These are phyloP conservation scores for Brachionus koreanus DNA, from an alignment of 1,140 invertebrate genomes.

Conservation along the genomic window DNA sequence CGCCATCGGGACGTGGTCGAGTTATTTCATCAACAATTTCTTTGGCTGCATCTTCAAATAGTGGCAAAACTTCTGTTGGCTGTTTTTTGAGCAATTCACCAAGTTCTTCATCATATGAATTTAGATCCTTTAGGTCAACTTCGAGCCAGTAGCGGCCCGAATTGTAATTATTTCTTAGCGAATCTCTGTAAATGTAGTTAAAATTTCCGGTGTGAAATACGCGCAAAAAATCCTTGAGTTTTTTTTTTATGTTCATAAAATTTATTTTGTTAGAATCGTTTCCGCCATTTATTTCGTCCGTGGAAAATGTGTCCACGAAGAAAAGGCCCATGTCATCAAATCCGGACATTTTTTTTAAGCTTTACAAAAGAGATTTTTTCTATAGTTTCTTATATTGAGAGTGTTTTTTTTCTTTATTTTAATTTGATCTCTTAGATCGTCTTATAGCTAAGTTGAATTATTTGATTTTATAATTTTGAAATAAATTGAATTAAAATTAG, in stretches of 20 bases:
- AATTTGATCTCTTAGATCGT: neutral
- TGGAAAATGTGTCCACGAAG: conserved; percentile 71
- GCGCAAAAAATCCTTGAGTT: conserved; percentile 90
- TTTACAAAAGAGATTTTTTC: neutral
- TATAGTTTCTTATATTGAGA: neutral
- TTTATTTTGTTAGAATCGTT: conserved; percentile 67
- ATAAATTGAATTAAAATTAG: neutral
- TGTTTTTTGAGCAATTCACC: conserved; percentile 86
- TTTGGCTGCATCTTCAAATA: conserved; percentile 90
- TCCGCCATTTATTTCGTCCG: conserved; percentile 36
- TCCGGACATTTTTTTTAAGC: conserved; percentile 72
- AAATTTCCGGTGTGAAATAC: conserved; percentile 87
- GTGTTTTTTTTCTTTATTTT: neutral
- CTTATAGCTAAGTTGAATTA: neutral
- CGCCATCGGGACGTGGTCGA: neutral
- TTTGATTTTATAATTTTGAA: neutral
- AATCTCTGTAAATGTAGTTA: conserved; percentile 67
- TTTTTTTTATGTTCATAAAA: conserved; percentile 77
- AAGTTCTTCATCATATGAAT: conserved; percentile 86
- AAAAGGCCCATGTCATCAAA: conserved; percentile 87
- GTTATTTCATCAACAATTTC: conserved; percentile 97
- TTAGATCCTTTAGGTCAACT: conserved; percentile 87
- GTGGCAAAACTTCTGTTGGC: conserved; percentile 82
- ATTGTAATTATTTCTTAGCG: conserved; percentile 87
- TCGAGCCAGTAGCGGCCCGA: conserved; percentile 83